Conservation (phyloP, 2,797 vertebrate species). For the Sylvilagus floridanus region DNA sequence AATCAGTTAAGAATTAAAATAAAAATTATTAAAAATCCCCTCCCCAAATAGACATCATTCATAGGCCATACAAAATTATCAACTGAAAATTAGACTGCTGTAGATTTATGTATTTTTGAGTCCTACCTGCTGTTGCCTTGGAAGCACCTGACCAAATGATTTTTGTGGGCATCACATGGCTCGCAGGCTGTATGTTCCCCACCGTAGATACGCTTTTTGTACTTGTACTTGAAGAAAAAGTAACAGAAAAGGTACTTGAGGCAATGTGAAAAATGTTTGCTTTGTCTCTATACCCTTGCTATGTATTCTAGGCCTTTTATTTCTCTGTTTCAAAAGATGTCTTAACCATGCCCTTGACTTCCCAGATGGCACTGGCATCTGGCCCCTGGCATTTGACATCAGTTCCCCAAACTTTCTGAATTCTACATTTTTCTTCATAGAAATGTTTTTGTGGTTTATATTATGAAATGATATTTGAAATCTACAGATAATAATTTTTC, state of each 20-base stretch:
- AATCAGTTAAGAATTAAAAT: too few relatives aligned
- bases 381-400: neutral
- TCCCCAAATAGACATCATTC: too few relatives aligned
- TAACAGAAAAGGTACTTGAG: neutral
- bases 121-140: too few relatives aligned
- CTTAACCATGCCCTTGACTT: neutral
- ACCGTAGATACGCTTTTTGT: too few relatives aligned
- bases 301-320: too few relatives aligned
- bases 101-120: too few relatives aligned
- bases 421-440: neutral
- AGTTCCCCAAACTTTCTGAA: neutral
- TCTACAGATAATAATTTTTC: neutral
- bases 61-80: too few relatives aligned
- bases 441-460: neutral
- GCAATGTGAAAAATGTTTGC: neutral
- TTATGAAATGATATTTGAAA: slow-evolving; percentile 18
- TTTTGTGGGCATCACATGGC: too few relatives aligned
- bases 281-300: neutral
- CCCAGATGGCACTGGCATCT: neutral
- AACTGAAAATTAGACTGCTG: too few relatives aligned
- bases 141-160: too few relatives aligned
- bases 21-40: too few relatives aligned
- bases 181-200: too few relatives aligned
- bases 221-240: neutral
- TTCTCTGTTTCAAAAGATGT: neutral